Evolutionary conservation across 2,888 invertebrate genomes (phyloP).

Genomic region (Meta bourneti): DNA sequence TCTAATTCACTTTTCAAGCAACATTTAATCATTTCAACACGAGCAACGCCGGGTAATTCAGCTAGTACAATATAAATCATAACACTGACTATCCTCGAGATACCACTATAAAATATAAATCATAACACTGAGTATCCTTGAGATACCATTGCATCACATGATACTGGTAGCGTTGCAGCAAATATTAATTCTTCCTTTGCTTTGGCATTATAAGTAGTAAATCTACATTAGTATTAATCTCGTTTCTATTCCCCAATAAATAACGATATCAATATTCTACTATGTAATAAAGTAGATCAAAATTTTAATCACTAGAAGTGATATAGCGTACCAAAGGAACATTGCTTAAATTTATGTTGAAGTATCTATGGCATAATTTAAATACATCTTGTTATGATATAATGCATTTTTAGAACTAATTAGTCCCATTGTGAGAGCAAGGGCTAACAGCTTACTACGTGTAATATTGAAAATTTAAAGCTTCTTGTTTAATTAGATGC

Average conservation of each 20-base stretch:
- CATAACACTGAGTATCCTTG: too few relatives aligned
- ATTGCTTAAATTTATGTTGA: background rate
- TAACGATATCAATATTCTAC: background rate
- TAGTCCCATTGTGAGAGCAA: background rate
- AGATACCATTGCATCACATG: too few relatives aligned
- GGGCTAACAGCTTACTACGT: background rate
- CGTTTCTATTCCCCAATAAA: background rate
- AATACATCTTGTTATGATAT: background rate
- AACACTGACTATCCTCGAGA: too few relatives aligned
- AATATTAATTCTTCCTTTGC: too few relatives aligned
- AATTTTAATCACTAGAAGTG: background rate
- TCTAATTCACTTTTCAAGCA: too few relatives aligned
- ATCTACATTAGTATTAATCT: too few relatives aligned
- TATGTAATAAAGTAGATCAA: background rate
- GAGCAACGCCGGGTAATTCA: too few relatives aligned
- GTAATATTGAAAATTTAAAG: background rate
- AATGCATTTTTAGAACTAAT: background rate
- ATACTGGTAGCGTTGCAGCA: too few relatives aligned
- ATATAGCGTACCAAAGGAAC: background rate
- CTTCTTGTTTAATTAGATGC: background rate
- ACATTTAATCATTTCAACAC: too few relatives aligned
- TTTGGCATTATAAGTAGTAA: too few relatives aligned
- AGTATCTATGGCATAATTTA: background rate
- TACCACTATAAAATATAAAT: too few relatives aligned
- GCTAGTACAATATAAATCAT: too few relatives aligned